Conservation (phyloP, 2,113 vertebrate genomes). For the Vimba vimba region DNA sequence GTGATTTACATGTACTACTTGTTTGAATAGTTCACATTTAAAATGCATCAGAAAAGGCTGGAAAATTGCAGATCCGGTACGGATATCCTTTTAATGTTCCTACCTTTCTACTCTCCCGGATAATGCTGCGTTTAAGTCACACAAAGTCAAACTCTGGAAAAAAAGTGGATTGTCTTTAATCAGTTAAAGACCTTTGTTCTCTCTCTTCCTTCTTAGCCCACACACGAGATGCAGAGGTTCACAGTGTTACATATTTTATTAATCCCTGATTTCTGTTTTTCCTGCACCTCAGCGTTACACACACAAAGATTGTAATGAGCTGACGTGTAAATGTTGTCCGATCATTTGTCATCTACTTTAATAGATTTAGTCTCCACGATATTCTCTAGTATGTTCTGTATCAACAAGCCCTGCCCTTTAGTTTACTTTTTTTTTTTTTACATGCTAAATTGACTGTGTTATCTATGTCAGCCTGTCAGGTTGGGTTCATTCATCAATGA, state of each 20-base stretch:
- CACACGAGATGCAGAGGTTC: slow-evolving; percentile 55
- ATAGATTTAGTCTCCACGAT: slow-evolving; percentile 36
- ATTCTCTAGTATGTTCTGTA: slow-evolving; percentile 30
- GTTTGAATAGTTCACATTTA: slow-evolving; percentile 54
- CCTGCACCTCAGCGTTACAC: slow-evolving; percentile 42
- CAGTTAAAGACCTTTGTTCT: slow-evolving; percentile 47
- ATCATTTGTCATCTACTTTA: slow-evolving; percentile 42
- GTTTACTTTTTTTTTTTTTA: slow-evolving; percentile 33
- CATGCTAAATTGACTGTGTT: slow-evolving; percentile 47
- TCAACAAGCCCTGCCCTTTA: slow-evolving; percentile 49
- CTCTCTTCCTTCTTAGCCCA: slow-evolving; percentile 37
- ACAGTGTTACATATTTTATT: slow-evolving; percentile 58
- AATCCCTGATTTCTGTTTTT: slow-evolving; percentile 61
- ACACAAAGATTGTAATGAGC: slow-evolving; percentile 37
- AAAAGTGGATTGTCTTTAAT: slow-evolving; percentile 43
- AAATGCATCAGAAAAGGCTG: slow-evolving; percentile 55
- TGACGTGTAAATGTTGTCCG: slow-evolving; percentile 33
- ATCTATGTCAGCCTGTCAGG: slow-evolving; percentile 55
- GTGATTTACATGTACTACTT: slow-evolving; percentile 51
- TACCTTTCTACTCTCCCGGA: slow-evolving; percentile 39
- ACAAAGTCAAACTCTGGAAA: slow-evolving; percentile 33
- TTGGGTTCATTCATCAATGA: slow-evolving; percentile 49
- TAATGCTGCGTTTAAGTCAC: slow-evolving; percentile 32
- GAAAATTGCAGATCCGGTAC: slow-evolving; percentile 48
- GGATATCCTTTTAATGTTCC: slow-evolving; percentile 42